Evolutionary conservation across 2,113 vertebrate species (phyloP).

Genomic region (Onychorhynchus coronatus): DNA sequence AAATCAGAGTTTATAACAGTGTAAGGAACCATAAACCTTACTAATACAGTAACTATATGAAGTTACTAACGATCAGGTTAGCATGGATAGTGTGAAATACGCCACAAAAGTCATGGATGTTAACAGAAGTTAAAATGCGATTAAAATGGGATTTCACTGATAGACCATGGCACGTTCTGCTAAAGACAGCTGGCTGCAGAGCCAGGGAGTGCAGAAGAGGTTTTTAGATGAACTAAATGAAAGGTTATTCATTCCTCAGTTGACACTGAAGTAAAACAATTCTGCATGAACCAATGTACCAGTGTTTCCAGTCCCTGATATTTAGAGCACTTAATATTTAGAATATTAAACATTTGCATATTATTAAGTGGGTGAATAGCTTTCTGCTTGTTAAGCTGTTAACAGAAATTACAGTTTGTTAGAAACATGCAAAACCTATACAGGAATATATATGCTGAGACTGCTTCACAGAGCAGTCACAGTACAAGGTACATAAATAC

Average conservation of each 20-base stretch:
- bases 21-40: neutral
- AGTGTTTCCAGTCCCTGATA: neutral
- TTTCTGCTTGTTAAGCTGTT: neutral
- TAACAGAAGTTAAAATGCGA: neutral
- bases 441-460: neutral
- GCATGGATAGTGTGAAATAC: neutral
- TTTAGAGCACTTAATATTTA: neutral
- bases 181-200: neutral
- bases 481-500: neutral
- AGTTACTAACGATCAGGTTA: neutral
- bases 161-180: neutral
- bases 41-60: neutral
- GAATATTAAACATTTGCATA: neutral
- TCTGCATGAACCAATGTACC: neutral
- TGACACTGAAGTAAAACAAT: neutral
- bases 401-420: neutral
- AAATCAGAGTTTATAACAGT: neutral
- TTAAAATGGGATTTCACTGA: neutral
- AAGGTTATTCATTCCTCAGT: neutral
- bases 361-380: neutral
- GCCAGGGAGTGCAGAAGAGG: neutral
- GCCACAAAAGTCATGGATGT: neutral
- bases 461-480: neutral
- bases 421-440: neutral
- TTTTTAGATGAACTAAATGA: neutral